Evolutionary conservation across 2,888 invertebrate species (phyloP).

Genomic region (Strigamia crassipes): DNA sequence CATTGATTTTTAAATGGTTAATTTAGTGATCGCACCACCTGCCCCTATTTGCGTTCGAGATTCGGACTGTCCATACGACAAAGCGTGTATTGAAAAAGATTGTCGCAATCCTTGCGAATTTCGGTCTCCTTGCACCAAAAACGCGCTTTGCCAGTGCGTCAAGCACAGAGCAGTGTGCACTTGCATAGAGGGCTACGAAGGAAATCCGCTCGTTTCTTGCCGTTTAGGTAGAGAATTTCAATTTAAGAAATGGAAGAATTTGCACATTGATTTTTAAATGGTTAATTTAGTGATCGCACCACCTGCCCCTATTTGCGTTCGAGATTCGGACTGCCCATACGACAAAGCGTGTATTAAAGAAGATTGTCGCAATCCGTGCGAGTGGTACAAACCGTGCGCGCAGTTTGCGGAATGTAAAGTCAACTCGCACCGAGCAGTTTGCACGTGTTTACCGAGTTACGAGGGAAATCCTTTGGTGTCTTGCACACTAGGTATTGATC

Average conservation of each 20-base stretch:
- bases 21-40: too few relatives aligned
- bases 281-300: background rate
- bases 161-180: constrained; percentile 79
- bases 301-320: constrained; percentile 40
- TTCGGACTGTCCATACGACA: constrained; percentile 46
- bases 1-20: background rate
- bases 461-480: constrained; percentile 47
- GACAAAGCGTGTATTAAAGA: constrained; percentile 42
- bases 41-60: constrained; percentile 47
- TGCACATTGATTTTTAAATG: background rate
- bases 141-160: constrained; percentile 80
- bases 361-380: constrained; percentile 37
- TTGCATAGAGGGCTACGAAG: constrained; percentile 83
- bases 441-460: constrained; percentile 58
- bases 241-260: background rate
- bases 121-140: constrained; percentile 76
- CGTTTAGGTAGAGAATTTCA: constrained; percentile 53
- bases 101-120: constrained; percentile 79
- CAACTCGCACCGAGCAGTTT: constrained; percentile 72
- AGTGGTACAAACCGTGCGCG: constrained; percentile 66
- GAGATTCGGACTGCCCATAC: constrained; percentile 43
- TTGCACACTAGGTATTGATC: constrained; percentile 29
- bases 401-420: constrained; percentile 76
- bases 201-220: constrained; percentile 79
- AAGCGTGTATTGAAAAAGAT: constrained; percentile 73